Percentiles rank a stretch among this genome's conserved stretches.
These are phyloP conservation scores for Schizothorax lantsangensis DNA, from an alignment of 2,797 vertebrate genomes.

Conservation along the genomic window DNA sequence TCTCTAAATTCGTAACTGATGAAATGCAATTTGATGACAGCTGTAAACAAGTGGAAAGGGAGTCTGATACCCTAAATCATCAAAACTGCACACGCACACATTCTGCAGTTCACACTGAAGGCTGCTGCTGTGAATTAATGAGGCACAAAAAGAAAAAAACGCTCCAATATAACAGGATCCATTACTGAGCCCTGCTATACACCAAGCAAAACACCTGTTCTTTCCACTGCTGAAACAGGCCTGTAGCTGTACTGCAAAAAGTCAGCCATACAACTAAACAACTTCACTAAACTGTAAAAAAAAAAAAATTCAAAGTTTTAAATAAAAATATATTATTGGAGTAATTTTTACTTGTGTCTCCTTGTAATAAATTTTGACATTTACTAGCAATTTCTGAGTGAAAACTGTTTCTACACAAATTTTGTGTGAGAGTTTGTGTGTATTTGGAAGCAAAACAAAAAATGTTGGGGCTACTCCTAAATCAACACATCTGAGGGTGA, in stretches of 20 bases:
- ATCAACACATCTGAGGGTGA: constrained; percentile 32
- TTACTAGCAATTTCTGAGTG: background rate
- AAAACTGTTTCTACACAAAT: background rate
- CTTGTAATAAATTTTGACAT: background rate
- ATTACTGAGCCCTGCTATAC: background rate
- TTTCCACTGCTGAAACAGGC: background rate
- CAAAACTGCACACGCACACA: constrained; percentile 32
- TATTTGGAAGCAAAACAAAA: constrained; percentile 25
- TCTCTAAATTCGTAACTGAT: constrained; percentile 39
- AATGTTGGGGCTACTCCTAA: constrained; percentile 55
- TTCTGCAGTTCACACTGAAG: constrained; percentile 8
- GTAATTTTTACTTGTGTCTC: background rate
- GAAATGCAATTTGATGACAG: constrained; percentile 51
- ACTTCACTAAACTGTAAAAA: background rate
- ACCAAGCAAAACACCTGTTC: background rate
- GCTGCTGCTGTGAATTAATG: constrained; percentile 44
- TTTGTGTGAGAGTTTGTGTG: background rate
- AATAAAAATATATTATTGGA: background rate
- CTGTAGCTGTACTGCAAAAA: background rate
- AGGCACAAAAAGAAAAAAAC: constrained; percentile 41
- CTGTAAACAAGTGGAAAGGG: constrained; percentile 41
- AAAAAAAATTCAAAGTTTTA: background rate
- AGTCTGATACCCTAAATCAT: constrained; percentile 51
- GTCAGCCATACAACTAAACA: background rate
- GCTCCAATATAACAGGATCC: background rate